Evolutionary conservation across 1,140 invertebrate species (phyloP), one percentile per base, ranked within the genome.

Genomic region (Drosophila ogumai): DNA sequence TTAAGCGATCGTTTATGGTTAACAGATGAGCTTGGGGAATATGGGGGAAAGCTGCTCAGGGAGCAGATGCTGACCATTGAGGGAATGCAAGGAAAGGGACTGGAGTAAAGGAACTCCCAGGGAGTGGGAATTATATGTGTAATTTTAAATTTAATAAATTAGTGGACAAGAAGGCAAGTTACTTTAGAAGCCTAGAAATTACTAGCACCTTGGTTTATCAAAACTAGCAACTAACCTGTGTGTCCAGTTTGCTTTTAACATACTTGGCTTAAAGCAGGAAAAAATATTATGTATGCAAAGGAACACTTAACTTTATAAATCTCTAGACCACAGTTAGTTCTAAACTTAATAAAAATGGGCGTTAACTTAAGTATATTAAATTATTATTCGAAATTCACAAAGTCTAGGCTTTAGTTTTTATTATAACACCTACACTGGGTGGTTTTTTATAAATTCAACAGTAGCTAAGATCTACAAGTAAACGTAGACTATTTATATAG

Each of bases 41-140:
- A 56, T 55, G 13, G 52, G 69, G 36, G 68, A 72, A 69, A 69
- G 66, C 63, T 67, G 66, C 28, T 38, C 32, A 34, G 32, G 31
- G 47, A 44, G 34, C 13, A 46, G 22, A 46, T 17, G 19, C 28
- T 12, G 9, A n/a, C 31, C 56, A 59, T 9, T n/a, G 3, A 25
- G 31, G 52, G 36, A 43, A 41, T 17, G 3, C 1, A 15, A 12
- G 10, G 0, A 36, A 34, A 15, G 13, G 6, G 3, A 32, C 22
- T n/a, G n/a, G 3, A 1, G 5, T 13, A 15, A 6, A 2, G 17
- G 25, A 22, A 50, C 52, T 36, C 34, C 2, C 52, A 55, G 4
- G 13, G 19, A 55, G 19, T 6, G 15, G 17, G 2, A 22, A 6
- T 12, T 12, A 7, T 3, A 59, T 4, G 22, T 15, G 13, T 13